These are phyloP conservation scores for Conus betulinus DNA, from an alignment of 1,140 invertebrate genomes.

Conservation along the genomic window DNA sequence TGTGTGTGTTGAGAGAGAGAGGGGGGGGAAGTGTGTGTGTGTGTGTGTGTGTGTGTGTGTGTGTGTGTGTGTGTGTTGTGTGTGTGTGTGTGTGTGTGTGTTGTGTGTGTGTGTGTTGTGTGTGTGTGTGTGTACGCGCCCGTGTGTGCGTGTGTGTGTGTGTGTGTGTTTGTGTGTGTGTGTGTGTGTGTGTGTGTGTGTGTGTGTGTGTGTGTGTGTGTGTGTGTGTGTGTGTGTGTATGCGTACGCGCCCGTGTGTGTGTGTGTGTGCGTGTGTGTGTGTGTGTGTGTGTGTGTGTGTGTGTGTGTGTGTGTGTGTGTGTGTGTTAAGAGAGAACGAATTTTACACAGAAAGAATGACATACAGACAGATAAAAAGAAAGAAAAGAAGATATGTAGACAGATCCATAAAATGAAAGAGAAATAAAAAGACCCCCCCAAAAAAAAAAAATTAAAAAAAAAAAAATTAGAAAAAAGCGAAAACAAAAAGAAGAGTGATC, in stretches of 20 bases:
- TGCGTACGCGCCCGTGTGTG: not conserved
- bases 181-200: not conserved
- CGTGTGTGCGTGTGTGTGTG: not conserved
- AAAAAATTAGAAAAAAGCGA: too few species aligned
- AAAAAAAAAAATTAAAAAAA: too few species aligned
- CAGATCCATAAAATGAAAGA: too few species aligned
- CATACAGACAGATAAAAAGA: too few species aligned
- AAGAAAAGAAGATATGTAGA: too few species aligned
- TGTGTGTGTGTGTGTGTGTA: not conserved
- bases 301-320: slow-evolving; percentile 3
- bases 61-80: not conserved
- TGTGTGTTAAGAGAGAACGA: not conserved
- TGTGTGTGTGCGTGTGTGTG: not conserved
- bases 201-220: not conserved
- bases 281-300: not conserved
- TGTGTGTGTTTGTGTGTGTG: not conserved
- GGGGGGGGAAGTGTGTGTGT: not conserved
- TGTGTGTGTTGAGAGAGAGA: not conserved
- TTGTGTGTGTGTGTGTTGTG: too few species aligned
- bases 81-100: not conserved
- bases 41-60: not conserved
- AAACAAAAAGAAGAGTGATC: too few species aligned
- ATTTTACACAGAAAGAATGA: too few species aligned
- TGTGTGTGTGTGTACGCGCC: not conserved
- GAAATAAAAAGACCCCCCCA: too few species aligned